Base-by-base conservation (phyloP, 2,113 vertebrate genomes). In the Elgaria multicarinata region DNA sequence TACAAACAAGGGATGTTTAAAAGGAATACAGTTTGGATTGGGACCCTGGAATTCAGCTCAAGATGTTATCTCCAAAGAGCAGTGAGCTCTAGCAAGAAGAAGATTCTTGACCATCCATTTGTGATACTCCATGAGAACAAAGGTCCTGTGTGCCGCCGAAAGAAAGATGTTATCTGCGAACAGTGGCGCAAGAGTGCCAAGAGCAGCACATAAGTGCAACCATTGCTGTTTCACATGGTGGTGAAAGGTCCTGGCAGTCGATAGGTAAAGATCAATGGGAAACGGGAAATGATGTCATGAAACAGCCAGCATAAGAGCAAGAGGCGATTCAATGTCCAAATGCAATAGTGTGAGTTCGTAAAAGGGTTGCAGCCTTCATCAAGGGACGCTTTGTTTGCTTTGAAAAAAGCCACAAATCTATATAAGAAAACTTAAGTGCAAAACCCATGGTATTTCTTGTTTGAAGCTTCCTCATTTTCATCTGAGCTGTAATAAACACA, bases 41-140 rank as follows among this genome's bases (percentile, higher is more conserved):
- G 90, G 42, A 50, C 39, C 90, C 85, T 84, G 81, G 87, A 84
- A 80, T 87, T 64, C 22, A 84, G 50, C 75, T 90, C 3, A 79
- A 94, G 1, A 75, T 53, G 6, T 62, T 92, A 64, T 94, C 92
- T 83, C 88, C 87, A 91, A 90, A 42, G 33, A 93, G 79, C 4
- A 83, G 42, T 69, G 88, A 44, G 26, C 93, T 39, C 20, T 87
- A 88, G 74, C 5, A 91, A 85, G 62, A 85, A 83, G 78, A 81
- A 87, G 26, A 77, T 92, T 85, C 89, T 46, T 85, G 88, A 86
- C 92, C 92, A 76, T 18, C 72, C 0, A 84, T 87, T 42, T 86
- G 26, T 88, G 87, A 91, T 67, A 53, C 1, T 92, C n/a, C 91
- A 90, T 86, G 53, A 88, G 94, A 95, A 89, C 75, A 93, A 87